Base-by-base conservation (phyloP, 2,888 invertebrate species). In the Drosophila birchii region DNA sequence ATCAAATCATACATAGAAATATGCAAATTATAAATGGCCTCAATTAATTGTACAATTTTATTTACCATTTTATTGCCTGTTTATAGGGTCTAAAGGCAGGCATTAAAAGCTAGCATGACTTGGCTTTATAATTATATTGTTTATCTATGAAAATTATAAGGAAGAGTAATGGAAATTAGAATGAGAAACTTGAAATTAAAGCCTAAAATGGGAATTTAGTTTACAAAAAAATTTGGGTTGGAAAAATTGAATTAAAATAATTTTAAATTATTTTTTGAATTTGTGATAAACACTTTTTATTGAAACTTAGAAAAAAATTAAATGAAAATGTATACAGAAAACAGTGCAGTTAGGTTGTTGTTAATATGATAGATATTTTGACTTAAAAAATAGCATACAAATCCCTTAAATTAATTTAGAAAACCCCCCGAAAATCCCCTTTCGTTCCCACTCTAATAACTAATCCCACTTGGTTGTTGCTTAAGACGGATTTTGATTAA, bases 41-140 rank as follows among this genome's bases (percentile, higher is more conserved):
- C 5, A 34, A 51, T 51, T 34, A 34, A 16, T 51, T 51, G 20
- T 20, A 34, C 51, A 34, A 51, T 34, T 49, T 49, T 18, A 49
- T 32, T 32, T 12, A 18, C 12, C 18, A 32, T 32, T 49, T 47
- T 49, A 49, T 49, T 18, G 20, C 49, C 8, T 8, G 8, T 51
- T 51, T 34, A 51, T 34, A 20, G 18, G 18, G 32, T 1, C 34
- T 20, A 20, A 34, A 20, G 8, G 18, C 32, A 18, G 20, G 5
- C 4, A 34, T 34, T 51, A 34, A 51, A 8, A 51, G 18, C 8
- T 3, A 18, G 51, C 51, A 51, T 49, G 18, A 34, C 34, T 51
- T 20, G 5, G 20, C 34, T 18, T 18, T 20, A 20, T 34, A 34
- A 20, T 16, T 16, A 3, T 8, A 34, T 16, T 34, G 34, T 5